Evolutionary conservation across 2,888 invertebrate genomes (phyloP).

Genomic region (Drosophila anomalata): DNA sequence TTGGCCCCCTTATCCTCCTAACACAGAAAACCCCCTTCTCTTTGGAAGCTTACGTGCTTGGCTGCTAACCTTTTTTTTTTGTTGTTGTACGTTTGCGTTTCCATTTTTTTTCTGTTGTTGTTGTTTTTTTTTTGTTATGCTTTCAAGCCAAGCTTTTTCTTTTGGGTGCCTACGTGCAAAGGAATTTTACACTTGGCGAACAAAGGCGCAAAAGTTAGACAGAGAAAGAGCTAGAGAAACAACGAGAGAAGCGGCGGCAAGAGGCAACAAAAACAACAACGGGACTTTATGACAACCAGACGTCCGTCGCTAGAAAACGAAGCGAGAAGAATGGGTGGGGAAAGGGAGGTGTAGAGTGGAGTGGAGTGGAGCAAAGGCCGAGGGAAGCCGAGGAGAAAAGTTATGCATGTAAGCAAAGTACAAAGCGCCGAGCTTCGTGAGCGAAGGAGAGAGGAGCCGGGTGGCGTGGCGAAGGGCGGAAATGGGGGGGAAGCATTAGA

Average conservation of each 20-base stretch:
- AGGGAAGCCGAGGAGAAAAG: constrained; percentile 37
- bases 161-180: constrained; percentile 71
- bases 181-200: constrained; percentile 75
- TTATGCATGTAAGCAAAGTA: constrained; percentile 47
- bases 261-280: constrained; percentile 66
- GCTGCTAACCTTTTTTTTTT: constrained; percentile 63
- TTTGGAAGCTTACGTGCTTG: constrained; percentile 58
- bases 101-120: constrained; percentile 10
- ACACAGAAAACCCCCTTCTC: constrained; percentile 30
- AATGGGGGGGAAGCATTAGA: constrained; percentile 55
- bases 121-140: constrained; percentile 26
- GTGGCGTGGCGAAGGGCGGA: constrained; percentile 21
- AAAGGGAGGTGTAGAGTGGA: neutral
- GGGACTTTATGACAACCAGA: constrained; percentile 71
- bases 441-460: constrained; percentile 49
- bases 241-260: constrained; percentile 28
- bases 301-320: constrained; percentile 67
- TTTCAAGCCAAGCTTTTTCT: constrained; percentile 64
- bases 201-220: constrained; percentile 48
- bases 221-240: constrained; percentile 56
- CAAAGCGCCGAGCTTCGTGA: constrained; percentile 51
- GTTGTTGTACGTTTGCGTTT: constrained; percentile 38
- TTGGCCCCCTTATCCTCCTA: neutral
- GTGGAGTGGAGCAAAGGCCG: constrained; percentile 17
- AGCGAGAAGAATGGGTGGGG: constrained; percentile 58